Base-by-base conservation (phyloP, 2,113 vertebrate species). In the Atractosteus spatula region DNA sequence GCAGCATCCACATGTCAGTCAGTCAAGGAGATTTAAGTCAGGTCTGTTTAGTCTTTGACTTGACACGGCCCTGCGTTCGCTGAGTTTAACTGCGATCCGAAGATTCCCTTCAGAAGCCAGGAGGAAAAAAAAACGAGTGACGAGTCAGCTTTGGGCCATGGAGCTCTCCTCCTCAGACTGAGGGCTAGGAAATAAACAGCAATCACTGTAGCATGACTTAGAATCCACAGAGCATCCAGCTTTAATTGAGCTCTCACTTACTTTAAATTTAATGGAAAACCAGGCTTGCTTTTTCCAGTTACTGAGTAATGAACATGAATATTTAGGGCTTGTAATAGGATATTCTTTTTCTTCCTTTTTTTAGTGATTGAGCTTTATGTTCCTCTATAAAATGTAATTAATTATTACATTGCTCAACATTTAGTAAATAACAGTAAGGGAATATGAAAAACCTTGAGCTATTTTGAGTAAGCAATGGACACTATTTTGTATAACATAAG, bases 131-230 rank as follows among this genome's bases (percentile, higher is more conserved):
- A 51, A 57, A 62, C 66, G 71, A 69, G 57, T 74, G 73, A 78
- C 65, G 72, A 70, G 76, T 71, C 73, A 51, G 73, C 65, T 80
- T 55, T 74, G 68, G 66, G 62, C 66, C 72, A 67, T 55, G 68
- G 72, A 69, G 66, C 41, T 16, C 71, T 62, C 62, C 29, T 29
- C 68, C 75, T 79, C 71, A 71, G 77, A 80, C 71, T 51, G 73
- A 74, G 69, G 70, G 79, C 64, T 69, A 78, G 73, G 81, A 86
- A 83, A 86, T 82, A 83, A 83, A 86, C 82, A 82, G 81, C 77
- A 72, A 77, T 75, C 74, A 79, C 74, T 79, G 76, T 74, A 79
- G 80, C 77, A 78, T 82, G 76, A 83, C 78, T 64, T 68, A 71
- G 51, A 75, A 70, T 69, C 69, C 75, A 69, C 65, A 74, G 71